phyloP scores from a whole-genome alignment of 2,888 invertebrate genomes.

The Creontiades dilutus region DNA sequence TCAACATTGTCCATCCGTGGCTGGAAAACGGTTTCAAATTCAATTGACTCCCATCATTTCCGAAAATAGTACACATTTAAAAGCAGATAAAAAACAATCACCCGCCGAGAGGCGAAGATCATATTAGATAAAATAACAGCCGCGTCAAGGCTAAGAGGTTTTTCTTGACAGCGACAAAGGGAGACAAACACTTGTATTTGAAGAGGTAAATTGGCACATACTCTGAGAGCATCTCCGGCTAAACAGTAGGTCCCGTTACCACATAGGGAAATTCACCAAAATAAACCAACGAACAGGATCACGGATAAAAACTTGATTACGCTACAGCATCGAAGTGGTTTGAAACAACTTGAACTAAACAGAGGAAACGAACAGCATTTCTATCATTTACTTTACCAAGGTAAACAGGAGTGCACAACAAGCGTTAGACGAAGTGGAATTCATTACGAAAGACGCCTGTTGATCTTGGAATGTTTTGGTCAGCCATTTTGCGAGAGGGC shows the following conservation, averaged over 20 bases:
- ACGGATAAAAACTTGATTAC: not conserved
- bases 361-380: not conserved
- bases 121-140: not conserved
- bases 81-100: not conserved
- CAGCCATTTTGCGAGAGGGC: not conserved
- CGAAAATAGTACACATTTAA: not conserved
- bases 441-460: not conserved
- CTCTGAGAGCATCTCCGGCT: constrained; percentile 62
- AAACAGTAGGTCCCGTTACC: constrained; percentile 35
- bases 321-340: not conserved
- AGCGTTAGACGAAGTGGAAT: not conserved
- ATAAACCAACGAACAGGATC: not conserved
- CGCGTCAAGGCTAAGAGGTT: constrained; percentile 27
- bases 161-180: constrained; percentile 38
- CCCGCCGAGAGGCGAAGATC: not conserved
- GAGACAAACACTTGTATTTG: not conserved
- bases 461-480: not conserved
- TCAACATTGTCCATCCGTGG: constrained; percentile 68
- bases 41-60: not conserved
- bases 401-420: not conserved
- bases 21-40: not conserved
- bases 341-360: not conserved
- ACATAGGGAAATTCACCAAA: constrained; percentile 2
- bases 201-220: constrained; percentile 2
- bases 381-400: not conserved